Base-by-base conservation (phyloP, 2,888 invertebrate genomes). In the Ommatoiulus sabulosus region DNA sequence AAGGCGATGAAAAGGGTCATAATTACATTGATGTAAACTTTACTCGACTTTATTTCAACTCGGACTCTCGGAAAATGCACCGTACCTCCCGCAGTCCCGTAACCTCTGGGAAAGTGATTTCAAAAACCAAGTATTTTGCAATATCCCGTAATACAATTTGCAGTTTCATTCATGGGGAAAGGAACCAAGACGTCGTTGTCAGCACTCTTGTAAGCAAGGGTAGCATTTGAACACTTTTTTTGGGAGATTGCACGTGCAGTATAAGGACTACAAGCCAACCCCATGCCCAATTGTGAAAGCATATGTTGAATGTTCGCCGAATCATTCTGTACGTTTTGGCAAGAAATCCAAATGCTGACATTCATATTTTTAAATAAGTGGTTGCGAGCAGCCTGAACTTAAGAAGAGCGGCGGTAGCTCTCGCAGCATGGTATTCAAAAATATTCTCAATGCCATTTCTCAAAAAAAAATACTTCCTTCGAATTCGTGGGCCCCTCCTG, bases 381-480 rank as follows among this genome's bases (percentile, higher is more conserved):
- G 24, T 72, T 72, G 72, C 20, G 24, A 24, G 24, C 20, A 20
- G 24, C 8, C 72, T 24, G n/a, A 24, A 72, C 35, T 35, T 0
- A 35, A 35, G 35, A 35, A 24, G 24, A 72, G n/a, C 72, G n/a
- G 72, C 24, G 24, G 24, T 24, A 72, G 72, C 24, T 72, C 72
- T 20, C n/a, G 20, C 8, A 7, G 20, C n/a, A 63, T 4, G 10
- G 52, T 17, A 20, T 20, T 24, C 8, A 20, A 72, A 72, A 72
- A 72, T 72, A 24, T 72, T 72, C 72, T 72, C 72, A 72, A 72
- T 72, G 72, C n/a, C 72, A 24, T 72, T 72, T 72, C 72, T 72
- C 52, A 24, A 5, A 24, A 24, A 24, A 24, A n/a, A 8, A 8
- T 72, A 10, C 72, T 10, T 1, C 20, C 72, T 72, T 72, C 24